Conservation (phyloP, 2,113 vertebrate species). For the Nipponia nippon region DNA sequence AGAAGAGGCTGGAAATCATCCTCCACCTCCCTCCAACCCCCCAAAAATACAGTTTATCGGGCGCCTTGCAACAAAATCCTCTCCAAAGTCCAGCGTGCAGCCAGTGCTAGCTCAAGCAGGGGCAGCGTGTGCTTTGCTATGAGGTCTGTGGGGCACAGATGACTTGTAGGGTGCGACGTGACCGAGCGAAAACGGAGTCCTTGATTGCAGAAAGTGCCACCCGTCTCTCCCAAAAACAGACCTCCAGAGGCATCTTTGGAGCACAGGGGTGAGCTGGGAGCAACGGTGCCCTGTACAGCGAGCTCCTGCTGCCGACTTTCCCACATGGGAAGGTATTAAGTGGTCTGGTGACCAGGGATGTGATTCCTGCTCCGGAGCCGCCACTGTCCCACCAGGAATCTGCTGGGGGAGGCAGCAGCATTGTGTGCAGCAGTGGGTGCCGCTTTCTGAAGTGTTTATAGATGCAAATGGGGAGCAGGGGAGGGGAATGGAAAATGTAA, state of each 20-base stretch:
- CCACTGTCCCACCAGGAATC: neutral
- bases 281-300: neutral
- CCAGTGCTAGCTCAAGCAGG: neutral
- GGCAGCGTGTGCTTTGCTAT: neutral
- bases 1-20: neutral
- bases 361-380: neutral
- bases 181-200: fast-evolving
- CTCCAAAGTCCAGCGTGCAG: neutral
- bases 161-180: neutral
- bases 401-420: neutral
- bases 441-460: neutral
- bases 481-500: neutral
- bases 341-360: neutral
- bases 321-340: neutral
- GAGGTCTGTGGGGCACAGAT: neutral
- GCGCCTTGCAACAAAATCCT: too few species aligned
- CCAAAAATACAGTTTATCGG: neutral
- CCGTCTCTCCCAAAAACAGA: neutral
- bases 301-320: neutral
- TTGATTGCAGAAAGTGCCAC: neutral
- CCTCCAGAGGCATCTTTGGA: neutral
- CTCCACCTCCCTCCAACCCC: neutral
- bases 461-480: neutral
- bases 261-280: neutral
- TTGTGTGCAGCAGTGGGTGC: neutral